Base-by-base conservation (phyloP, 1,140 invertebrate species). In the Linepithema humile region DNA sequence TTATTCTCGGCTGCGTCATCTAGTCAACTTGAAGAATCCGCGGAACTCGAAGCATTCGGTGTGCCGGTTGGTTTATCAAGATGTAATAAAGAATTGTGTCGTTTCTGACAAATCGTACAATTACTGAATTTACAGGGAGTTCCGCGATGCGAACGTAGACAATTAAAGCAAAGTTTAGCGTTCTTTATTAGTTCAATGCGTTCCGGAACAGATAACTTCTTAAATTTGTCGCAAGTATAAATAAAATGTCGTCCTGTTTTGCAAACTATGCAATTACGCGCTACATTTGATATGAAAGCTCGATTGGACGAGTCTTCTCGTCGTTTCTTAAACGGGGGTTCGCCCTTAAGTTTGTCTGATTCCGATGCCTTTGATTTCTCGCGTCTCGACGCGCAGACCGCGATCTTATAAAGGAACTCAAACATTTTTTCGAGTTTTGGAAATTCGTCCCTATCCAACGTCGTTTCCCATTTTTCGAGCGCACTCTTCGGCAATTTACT, bases 1-100 rank as follows among this genome's bases (percentile, higher is more conserved):
- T 0, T 29, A 2, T 1, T 6, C 5, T 3, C 55, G 0, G 40
- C 2, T 1, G 0, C 1, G 4, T 1, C 1, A 12, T 17, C 12
- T 57, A 57, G 29, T 60, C 29, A 32, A 0, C 12, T 38, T n/a
- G 2, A 0, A 0, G 59, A 6, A 6, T 29, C 26, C 6, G 12
- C 5, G 15, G 2, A n/a, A n/a, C n/a, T 59, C 15, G 26, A 15
- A 0, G 55, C 2, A 29, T 7, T 32, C 0, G 38, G 0, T 43
- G 15, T 12, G 0, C 4, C 10, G 0, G n/a, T 1, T 1, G 9
- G 23, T 2, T 43, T 23, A 0, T 65, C 62, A 0, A 23, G 0
- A 10, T 65, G 62, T 0, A 65, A 26, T 2, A 43, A 35, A 0
- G 62, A 40, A 15, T 65, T 40, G 3, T 65, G 62, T 0, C 64